Conservation (phyloP, 2,888 invertebrate species). For the Empis stercorea region DNA sequence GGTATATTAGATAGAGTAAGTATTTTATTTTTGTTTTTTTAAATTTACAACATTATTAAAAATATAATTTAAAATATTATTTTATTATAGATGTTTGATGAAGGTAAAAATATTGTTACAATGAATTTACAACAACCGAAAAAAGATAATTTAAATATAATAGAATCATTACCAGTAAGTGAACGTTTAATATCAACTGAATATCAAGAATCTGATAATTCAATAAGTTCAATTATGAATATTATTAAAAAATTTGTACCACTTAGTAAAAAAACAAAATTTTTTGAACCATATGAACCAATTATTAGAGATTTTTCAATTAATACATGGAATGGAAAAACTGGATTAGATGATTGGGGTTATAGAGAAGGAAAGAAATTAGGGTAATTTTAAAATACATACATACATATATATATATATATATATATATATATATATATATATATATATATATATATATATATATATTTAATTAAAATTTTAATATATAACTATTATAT, state of each 20-base stretch:
- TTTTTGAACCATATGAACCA: slow-evolving; percentile 20
- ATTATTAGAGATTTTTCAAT: slow-evolving; percentile 39
- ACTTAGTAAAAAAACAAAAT: slow-evolving; percentile 20
- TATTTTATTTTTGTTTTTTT: no score
- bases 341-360: slow-evolving; percentile 57
- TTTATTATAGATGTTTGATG: slow-evolving; percentile 45
- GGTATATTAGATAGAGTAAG: slow-evolving; percentile 70
- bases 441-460: no score
- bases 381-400: no score
- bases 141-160: slow-evolving; percentile 21
- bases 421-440: no score
- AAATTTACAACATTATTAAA: no score
- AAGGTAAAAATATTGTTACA: slow-evolving; percentile 44
- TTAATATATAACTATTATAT: background rate
- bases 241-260: slow-evolving; percentile 14
- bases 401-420: no score
- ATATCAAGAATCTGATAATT: slow-evolving; percentile 22
- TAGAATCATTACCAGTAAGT: slow-evolving; percentile 8
- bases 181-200: slow-evolving; percentile 13
- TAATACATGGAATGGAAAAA: slow-evolving; percentile 48
- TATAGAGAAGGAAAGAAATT: slow-evolving; percentile 26
- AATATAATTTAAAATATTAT: slow-evolving; percentile 7
- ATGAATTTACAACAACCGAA: slow-evolving; percentile 38
- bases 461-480: no score
- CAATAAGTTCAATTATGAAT: slow-evolving; percentile 34